Evolutionary conservation across 2,888 invertebrate genomes (phyloP).

Genomic region (Cryptophagus acutangulus): DNA sequence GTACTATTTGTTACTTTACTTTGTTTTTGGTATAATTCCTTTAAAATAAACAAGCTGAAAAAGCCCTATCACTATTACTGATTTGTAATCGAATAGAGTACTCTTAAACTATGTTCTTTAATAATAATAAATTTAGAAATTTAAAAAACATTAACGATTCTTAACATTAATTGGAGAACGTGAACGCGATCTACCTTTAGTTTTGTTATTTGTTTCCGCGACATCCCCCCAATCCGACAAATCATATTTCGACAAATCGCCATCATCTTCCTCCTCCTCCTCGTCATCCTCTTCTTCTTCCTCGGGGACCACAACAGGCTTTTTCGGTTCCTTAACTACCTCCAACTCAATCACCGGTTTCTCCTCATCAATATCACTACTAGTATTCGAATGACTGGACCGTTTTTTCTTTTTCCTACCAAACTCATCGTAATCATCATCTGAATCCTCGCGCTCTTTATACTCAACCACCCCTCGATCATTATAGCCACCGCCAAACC

Average conservation of each 20-base stretch:
- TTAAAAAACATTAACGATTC: too few relatives aligned
- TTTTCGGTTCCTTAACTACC: constrained; percentile 42
- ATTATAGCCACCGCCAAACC: constrained; percentile 88
- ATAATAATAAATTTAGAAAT: too few relatives aligned
- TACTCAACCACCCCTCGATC: constrained; percentile 96
- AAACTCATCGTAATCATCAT: constrained; percentile 93
- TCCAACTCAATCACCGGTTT: constrained; percentile 19
- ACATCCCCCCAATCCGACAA: constrained; percentile 53
- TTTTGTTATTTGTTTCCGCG: constrained; percentile 29
- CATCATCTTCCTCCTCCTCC: constrained; percentile 53
- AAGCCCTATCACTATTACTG: too few relatives aligned
- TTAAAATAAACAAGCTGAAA: too few relatives aligned
- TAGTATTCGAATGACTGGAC: constrained; percentile 16
- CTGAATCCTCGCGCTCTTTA: constrained; percentile 75
- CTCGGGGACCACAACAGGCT: constrained; percentile 18
- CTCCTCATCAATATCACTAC: constrained; percentile 18
- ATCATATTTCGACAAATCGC: constrained; percentile 55
- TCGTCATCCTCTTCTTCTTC: constrained; percentile 50
- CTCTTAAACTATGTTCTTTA: too few relatives aligned
- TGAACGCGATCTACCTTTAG: constrained; percentile 30
- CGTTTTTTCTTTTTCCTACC: constrained; percentile 43
- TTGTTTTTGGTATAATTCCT: too few relatives aligned
- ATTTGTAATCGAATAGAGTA: too few relatives aligned
- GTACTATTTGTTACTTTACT: too few relatives aligned
- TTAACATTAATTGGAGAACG: constrained; percentile 2